Evolutionary conservation across 2,113 vertebrate species (phyloP), one percentile per base, ranked within the genome.

Genomic region (Pteruthius melanotis): DNA sequence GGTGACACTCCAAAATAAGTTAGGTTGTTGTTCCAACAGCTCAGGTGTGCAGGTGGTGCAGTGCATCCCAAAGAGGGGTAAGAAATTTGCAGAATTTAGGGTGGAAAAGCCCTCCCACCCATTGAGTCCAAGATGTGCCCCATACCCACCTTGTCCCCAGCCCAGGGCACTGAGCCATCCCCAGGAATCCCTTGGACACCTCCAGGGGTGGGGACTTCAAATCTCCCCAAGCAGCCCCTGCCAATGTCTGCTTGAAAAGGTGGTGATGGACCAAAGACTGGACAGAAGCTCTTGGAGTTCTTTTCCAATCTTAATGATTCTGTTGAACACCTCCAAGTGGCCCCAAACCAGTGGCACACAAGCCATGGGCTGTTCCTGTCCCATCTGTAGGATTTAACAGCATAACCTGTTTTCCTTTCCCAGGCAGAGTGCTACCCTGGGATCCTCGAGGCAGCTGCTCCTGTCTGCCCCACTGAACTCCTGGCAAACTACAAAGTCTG

Each of bases 101-200:
- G 0, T 20, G 56, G 64, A 40, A 47, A 77, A 77, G 12, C 3
- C 4, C 24, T 31, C 10, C n/a, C 4, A 60, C 4, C 14, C 78
- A 40, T 7, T 0, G 0, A 87, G 30, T 24, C 28, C 28, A 3
- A 20, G 1, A 18, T 10, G 4, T 15, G 66, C 11, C 37, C 8
- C 4, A 44, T 40, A 2, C 23, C 44, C 60, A 60, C 7, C 20
- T 3, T 2, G 28, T 47, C 28, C 54, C 27, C 79, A 56, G 39
- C 63, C 21, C 69, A 10, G 35, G 49, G 60, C 59, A 0, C 79
- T 5, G 1, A n/a, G 54, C 35, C 80, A 71, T 20, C 3, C 8
- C 44, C 80, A 82, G 64, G 14, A n/a, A n/a, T 28, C 57, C 52
- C n/a, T 0, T 13, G 40, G 63, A 1, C 63, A 56, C 6, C 39